Conservation (phyloP, 2,113 vertebrate species). For the Emberiza fucata region DNA sequence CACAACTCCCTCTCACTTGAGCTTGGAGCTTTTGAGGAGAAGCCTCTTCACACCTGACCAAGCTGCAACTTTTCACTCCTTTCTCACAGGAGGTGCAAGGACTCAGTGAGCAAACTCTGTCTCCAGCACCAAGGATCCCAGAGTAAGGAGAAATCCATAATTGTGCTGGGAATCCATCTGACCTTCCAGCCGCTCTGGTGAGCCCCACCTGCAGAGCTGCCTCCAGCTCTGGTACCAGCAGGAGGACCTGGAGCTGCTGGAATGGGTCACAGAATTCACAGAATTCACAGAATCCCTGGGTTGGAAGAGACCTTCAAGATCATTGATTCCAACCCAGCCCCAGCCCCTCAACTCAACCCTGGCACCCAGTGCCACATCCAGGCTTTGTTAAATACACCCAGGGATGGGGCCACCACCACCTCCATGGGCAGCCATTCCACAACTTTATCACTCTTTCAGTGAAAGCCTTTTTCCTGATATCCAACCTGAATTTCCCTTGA, state of each 20-base stretch:
- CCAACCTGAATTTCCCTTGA: neutral
- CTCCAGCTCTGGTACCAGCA: neutral
- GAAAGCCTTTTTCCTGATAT: accelerated
- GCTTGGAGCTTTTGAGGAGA: neutral
- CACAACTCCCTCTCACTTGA: neutral
- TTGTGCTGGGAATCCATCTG: neutral
- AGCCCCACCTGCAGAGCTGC: neutral
- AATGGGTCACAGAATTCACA: too few species aligned
- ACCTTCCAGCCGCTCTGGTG: too few species aligned
- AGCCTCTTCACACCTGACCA: neutral
- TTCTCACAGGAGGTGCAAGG: neutral
- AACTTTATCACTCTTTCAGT: neutral
- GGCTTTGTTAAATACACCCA: neutral
- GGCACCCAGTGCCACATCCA: too few species aligned
- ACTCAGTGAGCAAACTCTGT: neutral
- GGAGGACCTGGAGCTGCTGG: neutral
- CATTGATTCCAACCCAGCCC: too few species aligned
- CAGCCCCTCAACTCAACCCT: too few species aligned
- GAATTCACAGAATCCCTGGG: too few species aligned
- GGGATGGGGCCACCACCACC: neutral
- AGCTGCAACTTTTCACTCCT: neutral
- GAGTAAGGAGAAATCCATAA: neutral
- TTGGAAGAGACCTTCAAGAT: too few species aligned
- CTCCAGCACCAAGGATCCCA: neutral
- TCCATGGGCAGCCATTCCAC: neutral